Evolutionary conservation across 2,888 invertebrate genomes (phyloP), one percentile per base, ranked within the genome.

Genomic region (Dysmachus trigonus): DNA sequence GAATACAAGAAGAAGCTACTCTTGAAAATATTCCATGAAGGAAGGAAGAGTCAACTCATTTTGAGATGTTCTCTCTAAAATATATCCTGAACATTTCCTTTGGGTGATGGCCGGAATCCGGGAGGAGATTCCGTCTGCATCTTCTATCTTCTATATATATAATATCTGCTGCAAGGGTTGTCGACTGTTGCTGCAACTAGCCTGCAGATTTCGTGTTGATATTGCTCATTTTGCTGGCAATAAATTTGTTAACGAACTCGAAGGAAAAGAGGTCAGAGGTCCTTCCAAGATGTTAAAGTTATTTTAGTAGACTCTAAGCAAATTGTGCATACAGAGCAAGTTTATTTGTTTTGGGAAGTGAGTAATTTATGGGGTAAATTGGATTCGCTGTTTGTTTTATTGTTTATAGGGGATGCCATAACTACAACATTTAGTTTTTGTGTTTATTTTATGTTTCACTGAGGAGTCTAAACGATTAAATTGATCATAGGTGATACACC

Each of bases 1-100:
- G 35, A 74, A 31, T 15, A 31, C 31, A 74, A 33, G 74, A 74
- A 33, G 74, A 33, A 35, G 33, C 35, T n/a, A 35, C 35, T 35
- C 35, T 10, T 35, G 33, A 8, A 74, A 35, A 35, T 35, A 74
- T 33, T 35, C 18, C 27, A 10, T 27, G 62, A 62, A n/a, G 74
- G 74, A 74, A 74, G 31, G 74, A 74, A 74, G 35, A 74, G 31
- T 33, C 74, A 74, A 74, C 74, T 74, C 31, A 74, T 74, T 74
- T 74, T 31, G 30, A 74, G 74, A 35, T 5, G 15, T 74, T 74
- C 35, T 35, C 31, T n/a, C n/a, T n/a, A n/a, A 10, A 8, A 30
- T 62, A 1, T 62, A 47, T 10, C 3, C 27, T 1, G 13, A 62
- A 62, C 7, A 22, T 62, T 53, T 62, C 62, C 18, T 27, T 1